A percentile compares a stretch with the other conserved stretches of the same genome.
These are phyloP conservation scores for Poeciliopsis turrubarensis DNA, from an alignment of 2,113 vertebrate species.

Conservation along the genomic window DNA sequence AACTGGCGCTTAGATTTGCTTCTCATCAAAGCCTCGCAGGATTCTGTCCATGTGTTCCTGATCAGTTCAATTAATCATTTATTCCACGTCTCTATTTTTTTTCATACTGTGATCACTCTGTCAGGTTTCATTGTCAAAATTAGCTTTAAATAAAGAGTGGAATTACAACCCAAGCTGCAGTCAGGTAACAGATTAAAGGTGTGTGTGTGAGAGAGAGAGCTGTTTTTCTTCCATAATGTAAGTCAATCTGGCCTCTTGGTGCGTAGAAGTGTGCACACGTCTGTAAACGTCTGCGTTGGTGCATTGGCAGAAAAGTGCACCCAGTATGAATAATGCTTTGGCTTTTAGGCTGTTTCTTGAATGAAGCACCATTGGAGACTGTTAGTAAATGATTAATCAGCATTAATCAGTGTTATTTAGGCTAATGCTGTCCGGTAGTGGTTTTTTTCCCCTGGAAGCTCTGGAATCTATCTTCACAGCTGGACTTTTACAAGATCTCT, in stretches of 20 bases:
- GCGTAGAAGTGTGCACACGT: background rate
- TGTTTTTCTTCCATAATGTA: conserved; percentile 20
- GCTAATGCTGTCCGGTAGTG: conserved; percentile 61
- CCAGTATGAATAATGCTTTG: conserved; percentile 55
- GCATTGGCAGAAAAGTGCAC: conserved; percentile 39
- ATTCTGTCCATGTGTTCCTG: conserved; percentile 68
- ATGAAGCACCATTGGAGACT: conserved; percentile 58
- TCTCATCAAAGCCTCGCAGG: conserved; percentile 54
- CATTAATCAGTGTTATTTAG: conserved; percentile 54
- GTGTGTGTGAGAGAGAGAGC: conserved; percentile 5
- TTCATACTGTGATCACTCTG: conserved; percentile 32
- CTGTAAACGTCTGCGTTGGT: background rate
- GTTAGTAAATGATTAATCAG: conserved; percentile 73
- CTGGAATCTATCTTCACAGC: conserved; percentile 70
- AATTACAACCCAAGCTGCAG: conserved; percentile 56
- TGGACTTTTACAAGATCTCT: conserved; percentile 68
- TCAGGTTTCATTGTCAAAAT: conserved; percentile 42
- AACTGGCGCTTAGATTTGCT: conserved; percentile 38
- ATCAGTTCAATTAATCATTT: conserved; percentile 69
- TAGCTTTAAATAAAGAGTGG: conserved; percentile 25
- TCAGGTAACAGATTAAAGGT: conserved; percentile 45
- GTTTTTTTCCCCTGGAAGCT: conserved; percentile 68
- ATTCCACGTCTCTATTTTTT: conserved; percentile 40
- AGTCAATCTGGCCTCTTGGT: background rate
- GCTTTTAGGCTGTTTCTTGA: conserved; percentile 62